Base-by-base conservation (phyloP, 2,888 invertebrate species). In the Eurytoma adleriae region DNA sequence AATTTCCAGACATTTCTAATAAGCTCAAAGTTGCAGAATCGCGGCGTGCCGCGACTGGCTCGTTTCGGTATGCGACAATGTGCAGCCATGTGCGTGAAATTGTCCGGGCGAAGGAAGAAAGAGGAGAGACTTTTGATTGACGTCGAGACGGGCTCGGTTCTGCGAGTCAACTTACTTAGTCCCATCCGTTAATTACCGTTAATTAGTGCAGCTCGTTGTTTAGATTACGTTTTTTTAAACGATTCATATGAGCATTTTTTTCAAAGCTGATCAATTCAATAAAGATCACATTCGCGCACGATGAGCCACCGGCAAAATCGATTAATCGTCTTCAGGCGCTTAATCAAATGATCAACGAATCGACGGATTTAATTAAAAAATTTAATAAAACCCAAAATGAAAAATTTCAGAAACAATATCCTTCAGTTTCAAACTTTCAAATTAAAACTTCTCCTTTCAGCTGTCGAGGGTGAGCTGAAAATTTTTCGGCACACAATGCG, bases 91-190 rank as follows among this genome's bases (percentile, higher is more conserved):
- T 20, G 30, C 27, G n/a, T 57, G 30, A 70, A 57, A 71, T 69
- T 69, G 56, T 61, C 30, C 30, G 4, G n/a, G 61, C 7, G 66
- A 64, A 14, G 18, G 20, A 64, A 24, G 50, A 12, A 61, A 13
- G 12, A 52, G 61, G 54, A 40, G 40, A 40, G 79, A 80, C 69
- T 56, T 80, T 85, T 85, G 84, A 86, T 86, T 86, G 82, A 80
- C 82, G 84, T 85, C 83, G 84, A 86, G 86, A 86, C 85, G 73
- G 78, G 56, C 74, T 52, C 30, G 62, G 62, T 72, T 61, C 50
- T 66, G 5, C n/a, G 59, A 16, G 64, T 57, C 52, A 27, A 56
- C 40, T 80, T 59, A 62, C 71, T 75, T 30, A 30, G 69, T 27
- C 67, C 20, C 54, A 18, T 14, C 61, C 40, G 57, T 59, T 74